Evolutionary conservation across 1,140 invertebrate genomes (phyloP), one percentile per base, ranked within the genome.

Genomic region (Aphidius ervi): DNA sequence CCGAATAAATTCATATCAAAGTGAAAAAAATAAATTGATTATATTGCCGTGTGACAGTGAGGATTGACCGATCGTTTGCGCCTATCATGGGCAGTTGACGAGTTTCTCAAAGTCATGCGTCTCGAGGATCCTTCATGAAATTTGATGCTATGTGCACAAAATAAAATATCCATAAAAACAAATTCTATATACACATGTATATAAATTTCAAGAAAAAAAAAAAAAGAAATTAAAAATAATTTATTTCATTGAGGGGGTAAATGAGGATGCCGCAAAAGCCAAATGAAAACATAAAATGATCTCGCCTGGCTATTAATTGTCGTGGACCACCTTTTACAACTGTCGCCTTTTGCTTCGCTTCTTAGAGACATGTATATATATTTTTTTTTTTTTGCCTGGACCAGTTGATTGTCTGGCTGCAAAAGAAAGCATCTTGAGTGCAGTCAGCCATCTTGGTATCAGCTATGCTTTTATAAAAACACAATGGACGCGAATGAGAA

Each of bases 201-300:
- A 50, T 46, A 50, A 4, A 61, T 49, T 46, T 40, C 46, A 45
- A 40, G 60, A 46, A 53, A 52, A 49, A 63, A 39, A 37, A 47
- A 43, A 59, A 46, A 46, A 31, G 50, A 37, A 42, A 56, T 55
- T 48, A n/a, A 55, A 49, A 46, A 56, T 43, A 47, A 31, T 31
- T 31, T 31, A 31, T 31, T 31, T 31, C 23, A 31, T 31, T 10
- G 55, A 47, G 49, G 47, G 31, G 43, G 46, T n/a, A 47, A 50
- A 42, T 62, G 58, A 54, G 37, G 41, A 45, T 6, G 6, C 40
- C 41, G 56, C 54, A 8, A 39, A 16, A 41, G 7, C 65, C 20
- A 63, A 69, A 73, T 73, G 71, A 73, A 72, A 73, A 70, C 71
- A 73, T 73, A 73, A 73, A 73, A 70, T 65, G 63, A 70, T 73